Evolutionary conservation across 2,797 vertebrate species (phyloP).

Genomic region (Zalophus californianus): DNA sequence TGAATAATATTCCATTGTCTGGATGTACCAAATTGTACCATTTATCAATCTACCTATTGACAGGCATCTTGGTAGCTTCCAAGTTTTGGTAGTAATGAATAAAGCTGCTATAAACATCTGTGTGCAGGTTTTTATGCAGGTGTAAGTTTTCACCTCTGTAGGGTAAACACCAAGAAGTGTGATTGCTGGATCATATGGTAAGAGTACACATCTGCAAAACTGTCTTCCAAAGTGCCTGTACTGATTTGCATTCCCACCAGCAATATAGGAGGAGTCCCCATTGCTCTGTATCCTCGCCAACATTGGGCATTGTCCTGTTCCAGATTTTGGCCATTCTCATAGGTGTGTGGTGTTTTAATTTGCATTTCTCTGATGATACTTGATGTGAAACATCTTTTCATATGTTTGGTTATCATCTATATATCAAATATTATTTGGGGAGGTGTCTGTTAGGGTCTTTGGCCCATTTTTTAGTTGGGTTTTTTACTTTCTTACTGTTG

Average conservation of each 20-base stretch:
- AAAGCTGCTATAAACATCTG: neutral
- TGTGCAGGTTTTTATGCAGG: neutral
- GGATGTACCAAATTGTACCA: neutral
- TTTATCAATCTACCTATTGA: neutral
- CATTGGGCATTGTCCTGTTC: neutral
- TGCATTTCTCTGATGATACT: neutral
- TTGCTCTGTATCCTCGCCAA: neutral
- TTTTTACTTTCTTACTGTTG: neutral
- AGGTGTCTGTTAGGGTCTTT: neutral
- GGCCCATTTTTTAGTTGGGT: neutral
- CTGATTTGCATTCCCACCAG: neutral
- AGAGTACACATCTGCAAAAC: neutral
- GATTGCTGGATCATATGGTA: neutral
- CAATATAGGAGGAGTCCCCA: too few species aligned
- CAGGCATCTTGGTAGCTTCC: too few species aligned
- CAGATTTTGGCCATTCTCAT: neutral
- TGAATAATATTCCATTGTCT: neutral
- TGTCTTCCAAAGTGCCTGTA: neutral
- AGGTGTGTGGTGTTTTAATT: neutral
- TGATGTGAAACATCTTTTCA: neutral
- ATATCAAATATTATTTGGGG: neutral
- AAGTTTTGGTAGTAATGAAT: neutral
- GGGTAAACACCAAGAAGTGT: neutral
- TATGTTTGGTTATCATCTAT: neutral
- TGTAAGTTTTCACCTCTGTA: neutral